Evolutionary conservation across 1,140 invertebrate species (phyloP).

Genomic region (Pogonomyrmex californicus): DNA sequence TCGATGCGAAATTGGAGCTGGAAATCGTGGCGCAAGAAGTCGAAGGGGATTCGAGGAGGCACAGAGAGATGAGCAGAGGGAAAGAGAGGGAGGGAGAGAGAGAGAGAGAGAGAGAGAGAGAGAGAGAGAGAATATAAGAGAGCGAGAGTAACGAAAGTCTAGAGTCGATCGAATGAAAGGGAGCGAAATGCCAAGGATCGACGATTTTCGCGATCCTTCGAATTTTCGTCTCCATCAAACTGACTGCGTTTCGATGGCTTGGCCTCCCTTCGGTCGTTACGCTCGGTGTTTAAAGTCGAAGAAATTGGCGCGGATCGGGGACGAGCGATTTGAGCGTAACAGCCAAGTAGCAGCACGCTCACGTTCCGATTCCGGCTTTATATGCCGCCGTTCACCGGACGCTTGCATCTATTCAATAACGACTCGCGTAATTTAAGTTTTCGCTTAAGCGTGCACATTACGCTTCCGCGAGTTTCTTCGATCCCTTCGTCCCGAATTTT

Average conservation of each 20-base stretch:
- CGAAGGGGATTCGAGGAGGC: constrained; percentile 13
- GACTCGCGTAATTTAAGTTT: constrained; percentile 58
- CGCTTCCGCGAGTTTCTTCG: constrained; percentile 23
- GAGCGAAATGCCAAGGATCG: constrained; percentile 51
- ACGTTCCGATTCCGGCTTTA: constrained; percentile 45
- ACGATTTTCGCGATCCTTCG: constrained; percentile 59
- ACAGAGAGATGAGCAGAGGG: constrained; percentile 8
- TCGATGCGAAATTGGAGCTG: constrained; percentile 75
- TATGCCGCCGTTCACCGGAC: constrained; percentile 31
- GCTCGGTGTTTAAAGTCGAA: constrained; percentile 58
- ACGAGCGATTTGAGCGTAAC: constrained; percentile 53
- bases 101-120: constrained; percentile 20
- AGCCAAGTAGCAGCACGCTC: constrained; percentile 41
- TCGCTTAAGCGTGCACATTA: constrained; percentile 49
- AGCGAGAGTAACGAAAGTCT: constrained; percentile 33
- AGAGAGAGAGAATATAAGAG: background rate
- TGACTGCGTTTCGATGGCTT: constrained; percentile 53
- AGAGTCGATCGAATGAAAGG: constrained; percentile 26
- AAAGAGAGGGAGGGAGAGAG: constrained; percentile 1
- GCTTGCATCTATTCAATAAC: constrained; percentile 59
- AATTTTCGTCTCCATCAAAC: constrained; percentile 60
- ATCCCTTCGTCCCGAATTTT: constrained; percentile 23
- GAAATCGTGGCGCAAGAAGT: constrained; percentile 74
- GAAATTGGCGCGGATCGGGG: constrained; percentile 52
- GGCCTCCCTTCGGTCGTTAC: constrained; percentile 42